These are phyloP conservation scores for Heterodera carotae DNA, from an alignment of 1,140 invertebrate genomes.

Conservation along the genomic window DNA sequence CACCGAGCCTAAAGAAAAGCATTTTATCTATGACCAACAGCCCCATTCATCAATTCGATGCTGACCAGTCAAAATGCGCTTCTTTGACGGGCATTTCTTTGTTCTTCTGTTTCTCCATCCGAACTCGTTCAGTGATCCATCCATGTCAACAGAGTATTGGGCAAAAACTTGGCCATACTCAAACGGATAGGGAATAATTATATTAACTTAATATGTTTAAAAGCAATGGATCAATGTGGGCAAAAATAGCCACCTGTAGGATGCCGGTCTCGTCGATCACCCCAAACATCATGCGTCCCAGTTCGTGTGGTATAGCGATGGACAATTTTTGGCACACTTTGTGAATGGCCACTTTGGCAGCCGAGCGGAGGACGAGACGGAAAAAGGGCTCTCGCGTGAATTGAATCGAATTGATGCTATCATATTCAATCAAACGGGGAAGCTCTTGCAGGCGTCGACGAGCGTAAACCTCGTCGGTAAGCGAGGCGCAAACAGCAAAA, in stretches of 20 bases:
- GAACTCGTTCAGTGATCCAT: background rate
- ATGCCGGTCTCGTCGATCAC: slow-evolving; percentile 65
- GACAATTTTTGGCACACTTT: slow-evolving; percentile 48
- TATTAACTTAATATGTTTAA: too few species aligned
- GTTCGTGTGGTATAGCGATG: slow-evolving; percentile 59
- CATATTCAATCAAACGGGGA: slow-evolving; percentile 48
- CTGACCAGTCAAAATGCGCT: background rate
- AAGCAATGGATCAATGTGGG: too few species aligned
- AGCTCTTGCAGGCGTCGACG: slow-evolving; percentile 53
- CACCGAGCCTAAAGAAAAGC: slow-evolving; percentile 44
- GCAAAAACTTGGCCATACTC: slow-evolving; percentile 67
- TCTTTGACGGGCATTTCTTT: background rate
- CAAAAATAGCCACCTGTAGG: slow-evolving; percentile 28
- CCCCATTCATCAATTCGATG: too few species aligned
- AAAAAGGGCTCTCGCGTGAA: slow-evolving; percentile 66
- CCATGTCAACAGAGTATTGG: slow-evolving; percentile 56
- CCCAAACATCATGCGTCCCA: slow-evolving; percentile 66
- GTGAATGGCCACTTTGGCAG: slow-evolving; percentile 50
- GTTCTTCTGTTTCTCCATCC: background rate
- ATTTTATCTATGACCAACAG: background rate
- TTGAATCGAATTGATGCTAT: slow-evolving; percentile 32
- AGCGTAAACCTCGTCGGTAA: slow-evolving; percentile 48
- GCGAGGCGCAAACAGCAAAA: slow-evolving; percentile 29
- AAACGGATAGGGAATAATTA: too few species aligned
- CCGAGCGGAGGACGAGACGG: slow-evolving; percentile 54